Conservation (phyloP, 2,888 invertebrate genomes). For the Caenorhabditis zanzibari region DNA sequence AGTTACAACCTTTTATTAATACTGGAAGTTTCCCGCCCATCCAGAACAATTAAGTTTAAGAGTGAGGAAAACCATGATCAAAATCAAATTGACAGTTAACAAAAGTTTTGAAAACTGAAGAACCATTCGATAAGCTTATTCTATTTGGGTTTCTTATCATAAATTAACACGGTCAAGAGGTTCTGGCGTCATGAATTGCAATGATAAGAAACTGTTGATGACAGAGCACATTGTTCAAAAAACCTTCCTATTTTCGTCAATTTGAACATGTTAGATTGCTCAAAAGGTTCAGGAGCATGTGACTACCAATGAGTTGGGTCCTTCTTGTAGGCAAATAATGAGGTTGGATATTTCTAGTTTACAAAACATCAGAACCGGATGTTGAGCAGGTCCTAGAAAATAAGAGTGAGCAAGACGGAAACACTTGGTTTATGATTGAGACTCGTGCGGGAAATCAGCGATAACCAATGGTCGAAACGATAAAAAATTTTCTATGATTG, state of each 20-base stretch:
- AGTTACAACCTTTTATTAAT: not conserved
- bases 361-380: not conserved
- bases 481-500: not conserved
- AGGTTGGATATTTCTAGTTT: not conserved
- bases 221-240: not conserved
- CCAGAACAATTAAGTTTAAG: not conserved
- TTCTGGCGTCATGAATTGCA: constrained; percentile 5
- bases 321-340: not conserved
- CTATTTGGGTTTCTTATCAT: not conserved
- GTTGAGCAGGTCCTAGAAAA: not conserved
- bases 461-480: not conserved
- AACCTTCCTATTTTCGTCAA: not conserved
- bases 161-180: not conserved
- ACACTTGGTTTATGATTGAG: constrained; percentile 1
- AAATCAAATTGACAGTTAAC: not conserved
- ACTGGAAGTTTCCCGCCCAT: not conserved
- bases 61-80: not conserved
- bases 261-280: too few species aligned
- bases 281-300: too few species aligned
- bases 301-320: not conserved
- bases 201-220: not conserved
- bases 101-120: not conserved
- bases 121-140: not conserved
- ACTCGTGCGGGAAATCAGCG: not conserved
- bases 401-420: constrained; percentile 29